phyloP scores from a whole-genome alignment of 1,140 invertebrate genomes.

The Latrodectus geometricus region DNA sequence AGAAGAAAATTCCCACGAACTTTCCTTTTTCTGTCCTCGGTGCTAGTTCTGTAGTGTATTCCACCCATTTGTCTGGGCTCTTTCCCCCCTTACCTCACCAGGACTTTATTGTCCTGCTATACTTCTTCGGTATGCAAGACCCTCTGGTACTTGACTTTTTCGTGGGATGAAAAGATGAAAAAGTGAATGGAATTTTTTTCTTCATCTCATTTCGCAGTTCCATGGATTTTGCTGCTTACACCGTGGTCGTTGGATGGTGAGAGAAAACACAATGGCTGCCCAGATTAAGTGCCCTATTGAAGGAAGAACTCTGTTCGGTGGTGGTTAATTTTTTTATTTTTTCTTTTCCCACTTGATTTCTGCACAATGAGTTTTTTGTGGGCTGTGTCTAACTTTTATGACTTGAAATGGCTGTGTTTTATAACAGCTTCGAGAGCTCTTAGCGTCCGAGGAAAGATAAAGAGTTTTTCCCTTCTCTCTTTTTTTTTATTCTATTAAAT shows the following conservation, averaged over 20 bases:
- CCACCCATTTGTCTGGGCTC: not conserved
- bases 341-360: not conserved
- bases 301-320: not conserved
- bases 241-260: not conserved
- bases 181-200: not conserved
- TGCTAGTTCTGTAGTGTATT: not conserved
- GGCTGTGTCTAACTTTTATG: not conserved
- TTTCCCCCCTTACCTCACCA: not conserved
- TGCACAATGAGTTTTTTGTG: not conserved
- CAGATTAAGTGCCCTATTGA: not conserved
- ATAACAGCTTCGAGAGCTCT: not conserved
- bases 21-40: not conserved
- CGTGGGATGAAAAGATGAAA: not conserved
- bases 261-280: not conserved
- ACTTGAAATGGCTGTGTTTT: not conserved
- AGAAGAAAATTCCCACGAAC: not conserved
- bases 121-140: conserved; percentile 16
- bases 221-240: not conserved
- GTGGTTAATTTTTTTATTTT: not conserved
- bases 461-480: not conserved
- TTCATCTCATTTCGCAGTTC: not conserved
- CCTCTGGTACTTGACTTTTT: conserved; percentile 15
- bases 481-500: no score
- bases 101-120: not conserved
- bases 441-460: not conserved